Percentiles rank a stretch among this genome's conserved stretches.
Evolutionary conservation across 2,888 invertebrate genomes (phyloP).

Genomic region (Laspeyria flexula): DNA sequence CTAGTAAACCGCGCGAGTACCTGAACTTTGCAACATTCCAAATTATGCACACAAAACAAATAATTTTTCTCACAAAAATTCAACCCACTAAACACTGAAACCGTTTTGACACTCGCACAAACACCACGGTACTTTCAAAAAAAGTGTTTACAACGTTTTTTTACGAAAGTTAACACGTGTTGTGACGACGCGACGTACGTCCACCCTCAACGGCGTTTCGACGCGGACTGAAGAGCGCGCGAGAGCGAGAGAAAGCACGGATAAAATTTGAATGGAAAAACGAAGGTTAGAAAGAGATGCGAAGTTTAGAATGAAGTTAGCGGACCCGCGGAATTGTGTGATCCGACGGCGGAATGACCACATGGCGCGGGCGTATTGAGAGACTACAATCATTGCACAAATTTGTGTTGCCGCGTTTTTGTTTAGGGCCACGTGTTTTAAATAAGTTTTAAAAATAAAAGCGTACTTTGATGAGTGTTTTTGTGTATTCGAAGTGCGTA

Average conservation of each 20-base stretch:
- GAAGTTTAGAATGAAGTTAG: conserved; percentile 64
- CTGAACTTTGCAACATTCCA: conserved; percentile 75
- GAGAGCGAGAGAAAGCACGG: conserved; percentile 69
- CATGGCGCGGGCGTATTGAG: conserved; percentile 76
- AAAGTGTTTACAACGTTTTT: conserved; percentile 67
- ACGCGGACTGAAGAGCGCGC: conserved; percentile 66
- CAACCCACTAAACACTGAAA: conserved; percentile 50
- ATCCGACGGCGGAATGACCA: conserved; percentile 81
- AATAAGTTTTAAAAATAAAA: conserved; percentile 60
- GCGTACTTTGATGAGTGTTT: conserved; percentile 37
- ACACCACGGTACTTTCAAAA: conserved; percentile 64
- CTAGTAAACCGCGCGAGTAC: conserved; percentile 51
- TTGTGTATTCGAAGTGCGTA: conserved; percentile 31
- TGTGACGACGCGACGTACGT: conserved; percentile 42
- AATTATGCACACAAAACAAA: conserved; percentile 58
- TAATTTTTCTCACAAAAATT: conserved; percentile 49
- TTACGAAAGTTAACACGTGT: conserved; percentile 77
- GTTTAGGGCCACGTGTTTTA: conserved; percentile 72
- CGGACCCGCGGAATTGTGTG: conserved; percentile 54
- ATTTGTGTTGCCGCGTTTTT: conserved; percentile 79
- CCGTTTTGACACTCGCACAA: conserved; percentile 56
- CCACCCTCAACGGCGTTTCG: conserved; percentile 41
- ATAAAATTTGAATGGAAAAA: conserved; percentile 54
- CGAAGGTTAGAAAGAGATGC: conserved; percentile 57
- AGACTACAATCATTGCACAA: conserved; percentile 73